Percentiles rank a stretch among this genome's conserved stretches.
Conservation (phyloP, 2,888 invertebrate genomes). For the Scaptomyza parva region DNA sequence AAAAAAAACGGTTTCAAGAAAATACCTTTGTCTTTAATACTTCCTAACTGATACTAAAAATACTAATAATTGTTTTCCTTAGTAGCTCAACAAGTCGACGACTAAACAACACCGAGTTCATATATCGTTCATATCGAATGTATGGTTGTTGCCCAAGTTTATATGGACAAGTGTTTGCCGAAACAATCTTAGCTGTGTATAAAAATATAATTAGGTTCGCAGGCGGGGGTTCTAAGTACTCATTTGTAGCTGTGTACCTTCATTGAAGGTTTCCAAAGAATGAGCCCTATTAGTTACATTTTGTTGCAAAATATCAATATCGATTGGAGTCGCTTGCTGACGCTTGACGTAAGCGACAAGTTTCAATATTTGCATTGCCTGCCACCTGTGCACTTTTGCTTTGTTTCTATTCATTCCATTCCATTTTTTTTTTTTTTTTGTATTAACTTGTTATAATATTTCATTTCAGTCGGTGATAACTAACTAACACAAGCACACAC, state of each 20-base stretch:
- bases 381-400: slow-evolving; percentile 9
- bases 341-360: slow-evolving; percentile 39
- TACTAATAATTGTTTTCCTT: not conserved
- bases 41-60: not conserved
- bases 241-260: not conserved
- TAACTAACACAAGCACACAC: slow-evolving; percentile 3
- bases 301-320: slow-evolving; percentile 18
- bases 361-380: slow-evolving; percentile 41
- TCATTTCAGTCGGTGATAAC: slow-evolving; percentile 17
- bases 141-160: not conserved
- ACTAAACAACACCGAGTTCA: not conserved
- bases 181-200: slow-evolving; percentile 13
- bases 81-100: not conserved
- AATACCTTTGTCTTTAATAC: not conserved
- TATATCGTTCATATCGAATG: not conserved
- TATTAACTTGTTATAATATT: slow-evolving; percentile 1
- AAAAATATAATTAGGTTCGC: slow-evolving; percentile 4
- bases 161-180: slow-evolving; percentile 8
- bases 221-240: not conserved
- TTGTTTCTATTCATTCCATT: slow-evolving; percentile 9
- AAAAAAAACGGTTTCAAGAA: not conserved
- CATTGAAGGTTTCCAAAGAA: slow-evolving; percentile 3
- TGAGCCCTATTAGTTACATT: slow-evolving; percentile 1
- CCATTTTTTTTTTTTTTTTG: not conserved
- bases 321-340: slow-evolving; percentile 30